Conservation (phyloP, 2,113 vertebrate species). For the Podocnemis expansa region DNA sequence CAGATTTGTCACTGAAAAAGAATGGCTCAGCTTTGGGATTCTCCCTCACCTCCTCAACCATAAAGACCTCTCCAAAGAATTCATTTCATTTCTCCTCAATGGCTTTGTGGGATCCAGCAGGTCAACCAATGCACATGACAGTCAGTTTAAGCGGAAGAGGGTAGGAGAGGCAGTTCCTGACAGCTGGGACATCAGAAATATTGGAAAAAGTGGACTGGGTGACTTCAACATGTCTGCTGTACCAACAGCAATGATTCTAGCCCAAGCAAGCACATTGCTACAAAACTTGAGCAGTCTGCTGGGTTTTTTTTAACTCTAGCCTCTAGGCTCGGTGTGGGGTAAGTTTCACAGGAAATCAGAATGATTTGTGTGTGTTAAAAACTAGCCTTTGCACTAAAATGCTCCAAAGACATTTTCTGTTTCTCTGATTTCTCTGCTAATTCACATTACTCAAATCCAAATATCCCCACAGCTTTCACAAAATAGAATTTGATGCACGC, state of each 20-base stretch:
- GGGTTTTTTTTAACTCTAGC: not conserved
- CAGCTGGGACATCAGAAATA: not conserved
- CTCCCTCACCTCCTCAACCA: too few relatives aligned
- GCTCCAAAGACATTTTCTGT: not conserved
- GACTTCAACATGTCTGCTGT: not conserved
- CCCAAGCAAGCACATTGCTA: not conserved
- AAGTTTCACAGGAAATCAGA: not conserved
- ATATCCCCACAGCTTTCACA: not conserved
- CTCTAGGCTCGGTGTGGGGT: not conserved
- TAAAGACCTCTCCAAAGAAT: too few relatives aligned
- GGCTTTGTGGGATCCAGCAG: not conserved
- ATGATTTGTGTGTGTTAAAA: not conserved
- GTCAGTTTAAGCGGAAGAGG: not conserved
- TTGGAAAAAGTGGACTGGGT: not conserved
- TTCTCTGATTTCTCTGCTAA: constrained; percentile 45
- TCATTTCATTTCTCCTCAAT: too few relatives aligned
- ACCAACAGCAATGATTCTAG: not conserved
- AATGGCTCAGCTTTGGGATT: too few relatives aligned
- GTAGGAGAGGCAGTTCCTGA: accelerated
- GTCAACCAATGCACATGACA: not conserved
- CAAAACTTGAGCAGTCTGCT: not conserved
- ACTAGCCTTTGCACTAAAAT: not conserved
- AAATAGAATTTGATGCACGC: constrained; percentile 26
- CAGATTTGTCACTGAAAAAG: too few relatives aligned
- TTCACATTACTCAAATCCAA: not conserved